Base-by-base conservation (phyloP, 1,140 invertebrate genomes). In the Drosophila tsacasi region DNA sequence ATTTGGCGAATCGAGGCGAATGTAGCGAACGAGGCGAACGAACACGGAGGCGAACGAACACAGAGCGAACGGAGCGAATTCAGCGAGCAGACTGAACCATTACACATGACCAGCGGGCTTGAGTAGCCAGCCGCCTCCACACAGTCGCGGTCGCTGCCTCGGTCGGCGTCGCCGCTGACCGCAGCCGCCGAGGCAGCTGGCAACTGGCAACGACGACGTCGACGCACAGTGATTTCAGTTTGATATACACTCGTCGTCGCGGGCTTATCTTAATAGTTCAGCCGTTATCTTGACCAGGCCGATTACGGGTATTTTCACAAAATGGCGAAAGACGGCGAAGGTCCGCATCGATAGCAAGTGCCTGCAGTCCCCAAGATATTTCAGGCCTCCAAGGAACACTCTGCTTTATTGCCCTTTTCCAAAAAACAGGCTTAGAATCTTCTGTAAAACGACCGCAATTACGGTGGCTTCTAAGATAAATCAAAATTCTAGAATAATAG, bases 11-110 rank as follows among this genome's bases (percentile, higher is more conserved):
- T 52, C 39, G 59, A 75, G 72, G 54, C 42, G 64, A 74, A 76
- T 39, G 25, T 21, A 57, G 58, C 63, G 27, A 63, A 47, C 64
- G 58, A 59, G 37, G 57, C 57, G 39, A 59, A 81, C 75, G 79
- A 66, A 83, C 75, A 69, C 75, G 61, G 42, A 32, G 35, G 32
- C 64, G 35, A 77, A 69, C 64, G 35, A 77, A 69, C 77, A 81
- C 67, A 75, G 80, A 85, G 69, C 82, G 76, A 85, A 89, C 84
- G 84, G 58, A 77, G 80, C 84, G 84, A 89, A 87, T 76, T 78
- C 73, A 89, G 78, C 73, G 81, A 84, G 69, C 85, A 84, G 85
- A 87, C 84, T 89, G 78, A 87, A 89, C 81, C 67, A 39, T 60
- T 60, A 67, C 74, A 78, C 76, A 79, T 83, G 83, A 76, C 66